A percentile compares a stretch with the other conserved stretches of the same genome.
phyloP scores from a whole-genome alignment of 2,888 invertebrate species.

The Hipparchia semele region DNA sequence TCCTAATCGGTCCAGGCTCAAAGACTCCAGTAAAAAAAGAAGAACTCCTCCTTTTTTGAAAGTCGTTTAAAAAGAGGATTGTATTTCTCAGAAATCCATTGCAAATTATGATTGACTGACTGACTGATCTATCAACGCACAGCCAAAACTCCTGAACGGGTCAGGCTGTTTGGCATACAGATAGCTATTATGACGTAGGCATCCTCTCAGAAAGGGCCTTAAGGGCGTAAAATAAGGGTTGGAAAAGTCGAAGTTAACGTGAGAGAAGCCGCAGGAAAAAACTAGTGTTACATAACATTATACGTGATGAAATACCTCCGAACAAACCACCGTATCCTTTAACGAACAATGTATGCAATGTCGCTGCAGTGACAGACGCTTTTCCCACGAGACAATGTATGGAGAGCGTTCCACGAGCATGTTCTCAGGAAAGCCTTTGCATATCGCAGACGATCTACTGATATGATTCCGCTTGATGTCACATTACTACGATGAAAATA shows the following conservation, averaged over 20 bases:
- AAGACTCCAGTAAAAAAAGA: no score
- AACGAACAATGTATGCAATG: conserved; percentile 15
- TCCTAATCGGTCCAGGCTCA: no score
- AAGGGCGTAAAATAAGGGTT: no score
- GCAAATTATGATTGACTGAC: background rate
- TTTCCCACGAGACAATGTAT: conserved; percentile 15
- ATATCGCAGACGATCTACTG: conserved; percentile 5
- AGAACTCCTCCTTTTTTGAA: no score
- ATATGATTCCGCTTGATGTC: conserved; percentile 13
- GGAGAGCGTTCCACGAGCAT: conserved; percentile 1
- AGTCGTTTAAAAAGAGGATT: background rate
- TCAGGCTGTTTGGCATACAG: no score
- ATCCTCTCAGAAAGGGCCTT: no score
- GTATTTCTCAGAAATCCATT: background rate
- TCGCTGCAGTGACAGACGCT: background rate
- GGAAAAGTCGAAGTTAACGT: no score
- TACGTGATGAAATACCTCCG: conserved; percentile 1
- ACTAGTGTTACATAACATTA: background rate
- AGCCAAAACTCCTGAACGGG: no score
- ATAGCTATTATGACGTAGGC: no score
- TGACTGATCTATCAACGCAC: no score
- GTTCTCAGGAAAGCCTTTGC: conserved; percentile 19
- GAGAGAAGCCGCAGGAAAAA: no score
- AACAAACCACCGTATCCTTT: conserved; percentile 7
- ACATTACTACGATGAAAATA: background rate